Base-by-base conservation (phyloP, 2,888 invertebrate genomes). In the Choreutis nemorana region DNA sequence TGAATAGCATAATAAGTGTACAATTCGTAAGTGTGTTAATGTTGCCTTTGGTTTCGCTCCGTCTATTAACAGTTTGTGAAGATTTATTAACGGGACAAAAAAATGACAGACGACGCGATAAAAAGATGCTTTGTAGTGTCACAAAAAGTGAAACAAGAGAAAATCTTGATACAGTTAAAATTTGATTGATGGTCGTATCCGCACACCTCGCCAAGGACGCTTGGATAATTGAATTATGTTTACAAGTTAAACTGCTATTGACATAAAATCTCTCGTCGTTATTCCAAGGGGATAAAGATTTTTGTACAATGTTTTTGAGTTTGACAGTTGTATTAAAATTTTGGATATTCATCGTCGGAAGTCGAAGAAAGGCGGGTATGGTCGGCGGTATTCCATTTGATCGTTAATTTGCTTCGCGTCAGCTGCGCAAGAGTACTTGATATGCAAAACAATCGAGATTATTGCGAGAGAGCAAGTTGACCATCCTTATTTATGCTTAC, bases 391-490 rank as follows among this genome's bases (percentile, higher is more conserved):
- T 63, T 57, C 57, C 60, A 58, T 65, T 62, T 61, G 63, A 65
- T 67, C 68, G 62, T 71, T 70, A 75, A 73, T 71, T 71, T 67
- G 62, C 60, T 47, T 52, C 54, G 52, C 61, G 55, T 67, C 61
- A 50, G 55, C 51, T 53, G 48, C 48, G 45, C 56, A 59, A 48
- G 55, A 55, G 55, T 48, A 50, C 52, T 50, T 57, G 72, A 75
- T 73, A 75, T 73, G 73, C 73, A 72, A 75, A 75, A 67, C 63
- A 70, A 66, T 68, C 63, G 57, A 63, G 72, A 72, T 71, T 68
- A 41, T 46, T 8, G 50, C 51, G 44, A n/a, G 49, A 54, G 54
- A 59, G 60, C 55, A 41, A 42, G 44, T 49, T 48, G 35, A 40
- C 48, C 44, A 57, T 53, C 45, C 48, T 45, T 46, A n/a, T n/a